Percentiles rank a stretch among this genome's conserved stretches.
Conservation (phyloP, 1,140 invertebrate genomes). For the Drosophila albomicans region DNA sequence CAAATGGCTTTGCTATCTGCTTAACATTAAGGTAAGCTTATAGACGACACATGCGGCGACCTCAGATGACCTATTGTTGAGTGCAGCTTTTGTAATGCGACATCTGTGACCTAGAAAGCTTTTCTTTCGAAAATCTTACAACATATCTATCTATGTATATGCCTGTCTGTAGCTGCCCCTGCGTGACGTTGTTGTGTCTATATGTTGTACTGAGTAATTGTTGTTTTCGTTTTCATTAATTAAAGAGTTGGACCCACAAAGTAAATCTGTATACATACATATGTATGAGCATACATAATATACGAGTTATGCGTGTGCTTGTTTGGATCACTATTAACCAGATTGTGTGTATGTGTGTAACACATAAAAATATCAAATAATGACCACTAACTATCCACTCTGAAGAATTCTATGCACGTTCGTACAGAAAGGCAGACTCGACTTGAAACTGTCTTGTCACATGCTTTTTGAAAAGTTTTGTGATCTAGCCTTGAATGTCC, state of each 20-base stretch:
- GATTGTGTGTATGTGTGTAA: not conserved
- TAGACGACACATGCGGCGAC: slow-evolving; percentile 5
- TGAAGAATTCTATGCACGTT: slow-evolving; percentile 19
- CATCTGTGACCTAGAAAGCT: slow-evolving; percentile 76
- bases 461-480: slow-evolving; percentile 26
- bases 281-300: slow-evolving; percentile 7
- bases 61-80: slow-evolving; percentile 60
- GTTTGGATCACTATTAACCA: not conserved
- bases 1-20: slow-evolving; percentile 49
- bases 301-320: not conserved
- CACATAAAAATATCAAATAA: slow-evolving; percentile 21
- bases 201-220: slow-evolving; percentile 55
- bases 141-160: slow-evolving; percentile 24
- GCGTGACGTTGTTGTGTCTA: slow-evolving; percentile 70
- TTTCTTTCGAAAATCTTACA: slow-evolving; percentile 74
- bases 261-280: slow-evolving; percentile 7
- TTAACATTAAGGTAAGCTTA: slow-evolving; percentile 35
- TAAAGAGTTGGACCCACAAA: slow-evolving; percentile 42
- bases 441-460: slow-evolving; percentile 21
- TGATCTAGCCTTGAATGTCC: slow-evolving; percentile 18
- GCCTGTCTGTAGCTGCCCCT: slow-evolving; percentile 40
- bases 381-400: slow-evolving; percentile 7
- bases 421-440: not conserved
- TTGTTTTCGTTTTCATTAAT: slow-evolving; percentile 71
- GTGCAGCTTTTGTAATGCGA: slow-evolving; percentile 43